Conservation (phyloP, 2,797 vertebrate genomes). For the Adelosebastes latens region DNA sequence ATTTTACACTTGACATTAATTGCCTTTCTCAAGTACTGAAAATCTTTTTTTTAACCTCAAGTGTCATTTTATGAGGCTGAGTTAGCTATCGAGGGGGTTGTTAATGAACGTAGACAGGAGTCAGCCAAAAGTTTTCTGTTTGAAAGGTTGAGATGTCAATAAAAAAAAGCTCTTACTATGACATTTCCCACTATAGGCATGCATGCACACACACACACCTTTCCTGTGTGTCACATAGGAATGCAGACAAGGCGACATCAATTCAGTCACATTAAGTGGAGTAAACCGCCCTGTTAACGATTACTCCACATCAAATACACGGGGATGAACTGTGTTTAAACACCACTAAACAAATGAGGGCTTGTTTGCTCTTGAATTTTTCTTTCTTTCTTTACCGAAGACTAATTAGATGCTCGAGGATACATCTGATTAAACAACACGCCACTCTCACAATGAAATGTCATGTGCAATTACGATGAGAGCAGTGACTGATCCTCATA, state of each 20-base stretch:
- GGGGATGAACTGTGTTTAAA: slow-evolving; percentile 60
- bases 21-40: slow-evolving; percentile 75
- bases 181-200: slow-evolving; percentile 27
- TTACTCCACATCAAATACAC: slow-evolving; percentile 44
- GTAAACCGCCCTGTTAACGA: slow-evolving; percentile 24
- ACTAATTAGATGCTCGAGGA: slow-evolving; percentile 80
- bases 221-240: not conserved
- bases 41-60: slow-evolving; percentile 69
- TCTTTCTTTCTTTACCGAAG: slow-evolving; percentile 49
- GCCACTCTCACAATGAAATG: slow-evolving; percentile 77
- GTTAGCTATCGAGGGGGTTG: slow-evolving; percentile 68
- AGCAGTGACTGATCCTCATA: slow-evolving; percentile 59
- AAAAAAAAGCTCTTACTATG: slow-evolving; percentile 48
- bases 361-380: slow-evolving; percentile 64
- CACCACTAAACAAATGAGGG: slow-evolving; percentile 53
- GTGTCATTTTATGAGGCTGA: slow-evolving; percentile 72
- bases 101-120: slow-evolving; percentile 70
- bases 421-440: slow-evolving; percentile 79
- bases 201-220: not conserved
- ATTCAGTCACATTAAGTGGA: slow-evolving; percentile 45
- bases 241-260: slow-evolving; percentile 8
- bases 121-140: slow-evolving; percentile 71
- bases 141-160: slow-evolving; percentile 68
- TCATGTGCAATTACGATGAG: slow-evolving; percentile 78
- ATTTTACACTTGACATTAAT: slow-evolving; percentile 85